Evolutionary conservation across 2,888 invertebrate genomes (phyloP).

Genomic region (Caenorhabditis virilis): DNA sequence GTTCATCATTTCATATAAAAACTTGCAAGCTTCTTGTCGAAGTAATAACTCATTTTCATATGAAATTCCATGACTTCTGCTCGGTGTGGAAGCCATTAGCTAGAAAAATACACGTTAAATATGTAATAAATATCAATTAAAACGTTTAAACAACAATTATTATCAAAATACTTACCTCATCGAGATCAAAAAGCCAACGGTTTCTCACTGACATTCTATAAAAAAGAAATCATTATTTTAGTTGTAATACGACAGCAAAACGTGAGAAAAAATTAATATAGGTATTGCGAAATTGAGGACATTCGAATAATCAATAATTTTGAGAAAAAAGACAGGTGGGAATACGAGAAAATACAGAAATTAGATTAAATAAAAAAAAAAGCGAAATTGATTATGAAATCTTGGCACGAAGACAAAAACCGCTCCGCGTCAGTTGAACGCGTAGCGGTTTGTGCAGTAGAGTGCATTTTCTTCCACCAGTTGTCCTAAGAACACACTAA

Average conservation of each 20-base stretch:
- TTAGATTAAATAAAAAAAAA: slow-evolving; percentile 1
- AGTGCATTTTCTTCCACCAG: slow-evolving; percentile 8
- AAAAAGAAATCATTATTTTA: not conserved
- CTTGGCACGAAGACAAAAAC: slow-evolving; percentile 10
- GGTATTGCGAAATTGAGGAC: too few relatives aligned
- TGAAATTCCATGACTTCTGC: slow-evolving; percentile 67
- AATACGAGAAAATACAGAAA: slow-evolving; percentile 16
- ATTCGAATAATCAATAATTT: not conserved
- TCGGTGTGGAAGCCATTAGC: slow-evolving; percentile 20
- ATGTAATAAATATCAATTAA: not conserved
- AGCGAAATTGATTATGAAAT: slow-evolving; percentile 12
- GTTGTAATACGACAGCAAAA: slow-evolving; percentile 6
- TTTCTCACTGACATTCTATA: not conserved
- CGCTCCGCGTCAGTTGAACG: slow-evolving; percentile 16
- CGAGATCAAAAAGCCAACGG: too few relatives aligned
- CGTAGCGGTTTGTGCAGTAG: not conserved
- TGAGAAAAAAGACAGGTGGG: too few relatives aligned
- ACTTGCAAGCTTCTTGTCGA: slow-evolving; percentile 93
- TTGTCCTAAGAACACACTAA: not conserved
- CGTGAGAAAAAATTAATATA: too few relatives aligned
- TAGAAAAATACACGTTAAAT: not conserved
- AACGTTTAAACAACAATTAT: too few relatives aligned
- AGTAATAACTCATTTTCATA: slow-evolving; percentile 90
- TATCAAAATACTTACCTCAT: too few relatives aligned
- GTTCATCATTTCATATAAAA: slow-evolving; percentile 98